Conservation (phyloP, 2,113 vertebrate species). For the Dicerorhinus sumatrensis region DNA sequence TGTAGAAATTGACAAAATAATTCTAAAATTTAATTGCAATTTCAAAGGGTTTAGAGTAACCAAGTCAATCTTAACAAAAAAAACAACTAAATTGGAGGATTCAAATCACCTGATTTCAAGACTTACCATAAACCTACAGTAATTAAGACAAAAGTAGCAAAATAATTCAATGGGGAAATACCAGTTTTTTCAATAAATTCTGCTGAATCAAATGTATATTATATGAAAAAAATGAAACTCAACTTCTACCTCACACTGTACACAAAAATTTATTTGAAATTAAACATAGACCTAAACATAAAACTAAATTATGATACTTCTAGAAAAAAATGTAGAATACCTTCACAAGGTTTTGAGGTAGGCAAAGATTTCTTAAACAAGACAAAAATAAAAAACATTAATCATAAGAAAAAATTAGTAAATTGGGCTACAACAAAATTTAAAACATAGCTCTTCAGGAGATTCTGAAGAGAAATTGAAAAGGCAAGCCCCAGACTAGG, state of each 20-base stretch:
- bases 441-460: not conserved
- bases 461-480: not conserved
- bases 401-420: not conserved
- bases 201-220: not conserved
- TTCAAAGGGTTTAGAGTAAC: not conserved
- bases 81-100: not conserved
- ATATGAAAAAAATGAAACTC: not conserved
- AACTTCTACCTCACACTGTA: not conserved
- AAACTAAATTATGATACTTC: not conserved
- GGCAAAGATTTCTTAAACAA: not conserved
- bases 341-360: not conserved
- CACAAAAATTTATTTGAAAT: constrained; percentile 8
- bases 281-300: not conserved
- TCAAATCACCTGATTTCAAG: not conserved
- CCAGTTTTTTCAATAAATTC: not conserved
- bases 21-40: constrained; percentile 19
- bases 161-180: not conserved
- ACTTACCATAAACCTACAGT: not conserved
- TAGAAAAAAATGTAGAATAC: not conserved
- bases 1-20: not conserved
- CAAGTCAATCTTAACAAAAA: not conserved
- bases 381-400: not conserved
- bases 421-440: not conserved
- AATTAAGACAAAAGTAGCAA: not conserved
- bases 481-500: not conserved